These are phyloP conservation scores for Masnerella sp. DNA, from an alignment of 2,888 invertebrate species.

Conservation along the genomic window DNA sequence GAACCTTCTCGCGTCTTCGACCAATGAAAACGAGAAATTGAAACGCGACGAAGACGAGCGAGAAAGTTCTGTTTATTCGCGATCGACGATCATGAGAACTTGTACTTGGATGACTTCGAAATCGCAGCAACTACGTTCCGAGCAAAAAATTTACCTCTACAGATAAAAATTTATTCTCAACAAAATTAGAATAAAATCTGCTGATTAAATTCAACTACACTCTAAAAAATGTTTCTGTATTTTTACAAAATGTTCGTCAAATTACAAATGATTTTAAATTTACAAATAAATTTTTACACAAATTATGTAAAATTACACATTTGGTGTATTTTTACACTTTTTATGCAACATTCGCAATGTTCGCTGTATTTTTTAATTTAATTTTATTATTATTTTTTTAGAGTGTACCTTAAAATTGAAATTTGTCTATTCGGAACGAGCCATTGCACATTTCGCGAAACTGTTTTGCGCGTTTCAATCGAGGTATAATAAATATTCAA, in stretches of 20 bases:
- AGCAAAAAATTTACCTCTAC: not conserved
- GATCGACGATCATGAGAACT: constrained; percentile 23
- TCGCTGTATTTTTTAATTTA: not conserved
- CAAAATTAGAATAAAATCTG: too few relatives aligned
- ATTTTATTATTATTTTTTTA: not conserved
- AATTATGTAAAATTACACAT: too few relatives aligned
- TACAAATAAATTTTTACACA: too few relatives aligned
- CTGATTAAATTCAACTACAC: too few relatives aligned
- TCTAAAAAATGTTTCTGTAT: too few relatives aligned
- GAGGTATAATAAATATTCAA: constrained; percentile 42
- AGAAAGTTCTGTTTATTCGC: constrained; percentile 30
- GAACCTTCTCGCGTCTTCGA: constrained; percentile 38
- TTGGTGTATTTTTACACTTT: too few relatives aligned
- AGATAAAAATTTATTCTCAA: too few relatives aligned
- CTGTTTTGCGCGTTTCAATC: constrained; percentile 33
- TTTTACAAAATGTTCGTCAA: too few relatives aligned
- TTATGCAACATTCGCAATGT: too few relatives aligned
- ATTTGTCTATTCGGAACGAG: constrained; percentile 15
- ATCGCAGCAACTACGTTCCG: not conserved
- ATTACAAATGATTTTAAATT: too few relatives aligned
- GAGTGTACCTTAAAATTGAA: constrained; percentile 13
- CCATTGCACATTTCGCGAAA: constrained; percentile 32
- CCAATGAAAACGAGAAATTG: not conserved
- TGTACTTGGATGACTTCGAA: constrained; percentile 40
- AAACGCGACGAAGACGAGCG: constrained; percentile 12